Conservation (phyloP, 1,140 invertebrate species). For the Lordiphosa mommai region DNA sequence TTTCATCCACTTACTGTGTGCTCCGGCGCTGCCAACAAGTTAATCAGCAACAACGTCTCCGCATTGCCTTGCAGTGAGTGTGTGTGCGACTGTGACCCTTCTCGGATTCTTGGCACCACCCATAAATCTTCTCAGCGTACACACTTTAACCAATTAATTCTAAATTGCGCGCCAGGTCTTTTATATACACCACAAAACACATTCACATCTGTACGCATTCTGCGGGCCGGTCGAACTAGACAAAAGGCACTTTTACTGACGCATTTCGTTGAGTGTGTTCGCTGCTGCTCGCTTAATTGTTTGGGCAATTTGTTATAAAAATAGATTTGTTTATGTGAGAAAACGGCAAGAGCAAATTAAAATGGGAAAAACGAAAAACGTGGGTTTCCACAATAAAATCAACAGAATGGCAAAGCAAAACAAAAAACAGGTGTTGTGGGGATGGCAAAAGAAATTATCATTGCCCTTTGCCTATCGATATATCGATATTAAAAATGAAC, state of each 20-base stretch:
- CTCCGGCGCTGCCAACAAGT: neutral
- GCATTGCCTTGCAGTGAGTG: constrained; percentile 1
- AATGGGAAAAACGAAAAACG: constrained; percentile 32
- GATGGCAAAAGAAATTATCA: neutral
- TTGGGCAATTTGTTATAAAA: constrained; percentile 20
- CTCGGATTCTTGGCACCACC: constrained; percentile 18
- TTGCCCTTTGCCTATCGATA: neutral
- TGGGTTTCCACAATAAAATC: constrained; percentile 17
- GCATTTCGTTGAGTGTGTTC: neutral
- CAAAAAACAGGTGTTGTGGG: constrained; percentile 29
- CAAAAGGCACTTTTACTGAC: constrained; percentile 22
- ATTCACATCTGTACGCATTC: constrained; percentile 23
- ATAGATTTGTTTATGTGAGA: constrained; percentile 47
- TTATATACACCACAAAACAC: neutral
- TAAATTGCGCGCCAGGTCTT: too few relatives aligned
- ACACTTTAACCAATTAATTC: neutral
- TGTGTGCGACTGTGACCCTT: constrained; percentile 1
- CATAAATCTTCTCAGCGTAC: constrained; percentile 13
- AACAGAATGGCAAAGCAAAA: constrained; percentile 12
- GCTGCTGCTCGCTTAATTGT: constrained; percentile 1
- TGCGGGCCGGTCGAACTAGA: neutral
- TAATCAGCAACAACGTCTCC: neutral
- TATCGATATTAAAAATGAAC: neutral
- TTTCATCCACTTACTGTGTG: constrained; percentile 7
- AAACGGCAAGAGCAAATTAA: constrained; percentile 2